Evolutionary conservation across 1,140 invertebrate species (phyloP), one percentile per base, ranked within the genome.

Genomic region (Sminthurinus signatus): DNA sequence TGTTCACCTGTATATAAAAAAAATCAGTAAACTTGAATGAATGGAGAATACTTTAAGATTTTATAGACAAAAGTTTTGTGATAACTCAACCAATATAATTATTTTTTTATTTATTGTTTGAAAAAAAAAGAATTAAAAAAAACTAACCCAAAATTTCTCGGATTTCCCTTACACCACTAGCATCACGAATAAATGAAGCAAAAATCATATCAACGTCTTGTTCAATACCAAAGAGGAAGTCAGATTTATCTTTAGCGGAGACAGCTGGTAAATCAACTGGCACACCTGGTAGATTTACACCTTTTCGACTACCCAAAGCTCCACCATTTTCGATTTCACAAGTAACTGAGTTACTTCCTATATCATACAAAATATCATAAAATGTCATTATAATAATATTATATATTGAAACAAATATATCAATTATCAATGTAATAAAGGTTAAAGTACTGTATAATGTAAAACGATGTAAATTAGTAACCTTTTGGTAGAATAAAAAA

Each of bases 181-280:
- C 96, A 78, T 93, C 88, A 70, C 96, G 84, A 74, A 99, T 98
- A 77, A 99, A 99, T 0, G 96, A 98, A 0, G 96, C 96, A 77
- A 99, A 99, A 60, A 99, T 84, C 86, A 99, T 98, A 74, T 99
- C 97, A n/a, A 99, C 85, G 39, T 86, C 87, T 76, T 96, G 91
- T 70, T 97, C 89, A 12, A 98, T 90, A 64, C 94, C 97, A 76
- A 99, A 98, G 58, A 85, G 76, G 42, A 99, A 79, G 79, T 99
- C 97, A 25, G 87, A 83, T 75, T 90, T 94, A 75, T 99, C 97
- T 77, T 98, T 99, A 75, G 97, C 94, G 0, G 96, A 98, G 0
- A 99, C 94, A 28, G 96, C 95, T 8, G 97, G 97, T 64, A 99
- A 79, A 80, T 99, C 96, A 0, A 98, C 95, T 0, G 91, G 86